A percentile compares a stretch with the other conserved stretches of the same genome.
Evolutionary conservation across 2,797 vertebrate genomes (phyloP).

Genomic region (Masticophis lateralis): DNA sequence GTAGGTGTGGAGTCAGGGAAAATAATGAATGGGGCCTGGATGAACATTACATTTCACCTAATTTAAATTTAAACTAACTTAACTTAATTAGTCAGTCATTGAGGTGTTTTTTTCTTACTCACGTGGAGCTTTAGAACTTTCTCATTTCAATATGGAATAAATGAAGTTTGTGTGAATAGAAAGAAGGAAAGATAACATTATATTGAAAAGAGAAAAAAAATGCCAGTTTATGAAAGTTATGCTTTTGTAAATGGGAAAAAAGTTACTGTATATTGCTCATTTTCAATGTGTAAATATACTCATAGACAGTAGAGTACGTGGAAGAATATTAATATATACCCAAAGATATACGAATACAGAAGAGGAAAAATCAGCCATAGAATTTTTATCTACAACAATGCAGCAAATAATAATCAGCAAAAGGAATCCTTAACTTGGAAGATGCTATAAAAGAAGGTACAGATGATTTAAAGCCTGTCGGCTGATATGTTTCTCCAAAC

Average conservation of each 20-base stretch:
- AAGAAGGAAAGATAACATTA: neutral
- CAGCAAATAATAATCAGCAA: neutral
- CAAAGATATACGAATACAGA: neutral
- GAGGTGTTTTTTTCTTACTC: neutral
- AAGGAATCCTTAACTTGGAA: neutral
- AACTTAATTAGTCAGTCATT: neutral
- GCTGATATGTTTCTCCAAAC: neutral
- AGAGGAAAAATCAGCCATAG: neutral
- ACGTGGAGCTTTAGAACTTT: neutral
- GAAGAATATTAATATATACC: neutral
- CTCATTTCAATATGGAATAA: neutral
- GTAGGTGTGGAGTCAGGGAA: neutral
- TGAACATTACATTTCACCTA: neutral
- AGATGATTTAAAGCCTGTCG: constrained; percentile 17
- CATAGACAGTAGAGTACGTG: neutral
- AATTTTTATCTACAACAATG: neutral
- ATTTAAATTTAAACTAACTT: neutral
- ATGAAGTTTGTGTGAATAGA: neutral
- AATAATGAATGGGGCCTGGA: neutral
- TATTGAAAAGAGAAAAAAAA: neutral
- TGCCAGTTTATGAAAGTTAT: neutral
- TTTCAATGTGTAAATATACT: neutral
- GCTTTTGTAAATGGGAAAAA: neutral
- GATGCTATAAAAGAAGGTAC: neutral
- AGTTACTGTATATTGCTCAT: neutral